phyloP scores from a whole-genome alignment of 2,888 invertebrate genomes.

The Pollenia angustigena region DNA sequence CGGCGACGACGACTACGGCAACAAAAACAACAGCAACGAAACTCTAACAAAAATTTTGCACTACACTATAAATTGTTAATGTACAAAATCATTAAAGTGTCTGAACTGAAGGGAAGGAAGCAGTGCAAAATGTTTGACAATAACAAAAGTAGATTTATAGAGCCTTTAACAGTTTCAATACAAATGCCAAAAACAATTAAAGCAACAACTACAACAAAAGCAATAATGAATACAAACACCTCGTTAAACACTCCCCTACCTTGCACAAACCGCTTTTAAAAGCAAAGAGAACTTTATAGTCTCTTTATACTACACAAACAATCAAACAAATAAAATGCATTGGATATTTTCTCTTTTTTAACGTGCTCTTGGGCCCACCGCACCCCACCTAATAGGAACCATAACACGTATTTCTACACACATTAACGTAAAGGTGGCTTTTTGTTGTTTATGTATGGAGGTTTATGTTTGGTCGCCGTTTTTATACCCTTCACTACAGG shows the following conservation, averaged over 20 bases:
- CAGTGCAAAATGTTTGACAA: background rate
- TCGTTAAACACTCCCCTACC: background rate
- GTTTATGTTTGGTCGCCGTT: background rate
- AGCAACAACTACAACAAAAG: background rate
- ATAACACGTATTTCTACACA: background rate
- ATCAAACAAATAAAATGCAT: background rate
- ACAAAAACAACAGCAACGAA: slow-evolving; percentile 29
- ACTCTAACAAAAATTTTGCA: slow-evolving; percentile 39
- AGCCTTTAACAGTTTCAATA: slow-evolving; percentile 45
- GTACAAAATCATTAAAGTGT: slow-evolving; percentile 31
- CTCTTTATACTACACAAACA: slow-evolving; percentile 2
- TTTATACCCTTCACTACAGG: no score
- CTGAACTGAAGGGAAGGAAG: background rate
- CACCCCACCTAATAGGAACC: background rate
- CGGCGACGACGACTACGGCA: background rate
- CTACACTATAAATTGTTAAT: slow-evolving; percentile 24
- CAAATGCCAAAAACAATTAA: slow-evolving; percentile 30
- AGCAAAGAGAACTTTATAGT: background rate
- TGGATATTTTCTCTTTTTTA: background rate
- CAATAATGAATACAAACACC: slow-evolving; percentile 27
- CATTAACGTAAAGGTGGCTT: slow-evolving; percentile 1
- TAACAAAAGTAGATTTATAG: slow-evolving; percentile 58
- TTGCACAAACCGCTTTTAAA: background rate
- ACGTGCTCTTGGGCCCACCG: background rate
- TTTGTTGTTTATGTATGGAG: background rate